Evolutionary conservation across 2,888 invertebrate species (phyloP), one percentile per base, ranked within the genome.

Genomic region (Atethmia centrago): DNA sequence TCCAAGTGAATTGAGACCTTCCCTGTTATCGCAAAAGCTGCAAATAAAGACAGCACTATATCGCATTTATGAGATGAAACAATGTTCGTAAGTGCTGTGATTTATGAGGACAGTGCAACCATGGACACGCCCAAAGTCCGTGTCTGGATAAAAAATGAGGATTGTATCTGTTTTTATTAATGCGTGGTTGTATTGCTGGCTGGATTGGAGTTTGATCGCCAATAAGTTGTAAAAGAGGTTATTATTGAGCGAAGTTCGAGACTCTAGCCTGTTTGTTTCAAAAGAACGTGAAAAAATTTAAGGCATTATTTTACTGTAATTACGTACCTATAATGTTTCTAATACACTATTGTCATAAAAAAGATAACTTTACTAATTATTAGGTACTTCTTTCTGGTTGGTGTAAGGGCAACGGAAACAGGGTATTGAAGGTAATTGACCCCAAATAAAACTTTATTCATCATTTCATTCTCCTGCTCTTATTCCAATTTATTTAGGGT

Each of bases 61-160:
- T 86, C 82, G 89, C 90, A 93, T 93, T 94, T 93, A 94, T 93
- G 92, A 93, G 88, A 89, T 87, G 88, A 89, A 93, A 93, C 91
- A 92, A 92, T 92, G 86, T 86, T 82, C 90, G 91, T 89, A 90
- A 90, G 90, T 90, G 88, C 88, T 83, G 90, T 93, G 94, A 95
- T 95, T 95, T 95, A 94, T 93, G 90, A 88, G 88, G 90, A 89
- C 92, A 91, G 87, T 88, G 89, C 90, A 86, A 90, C 75, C 69
- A 81, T 74, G 66, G 67, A 79, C 90, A 90, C 88, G 90, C 91
- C 90, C 89, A 86, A 86, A 80, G 77, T 79, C 80, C 83, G 77
- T 82, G 78, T 53, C 71, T 72, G 74, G 74, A 77, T 74, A 73
- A 74, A 77, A 80, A 82, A 79, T 59, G 59, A 79, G 61, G 55